Percentiles rank a stretch among this genome's conserved stretches.
Conservation (phyloP, 2,888 invertebrate species). For the Spodoptera picta region DNA sequence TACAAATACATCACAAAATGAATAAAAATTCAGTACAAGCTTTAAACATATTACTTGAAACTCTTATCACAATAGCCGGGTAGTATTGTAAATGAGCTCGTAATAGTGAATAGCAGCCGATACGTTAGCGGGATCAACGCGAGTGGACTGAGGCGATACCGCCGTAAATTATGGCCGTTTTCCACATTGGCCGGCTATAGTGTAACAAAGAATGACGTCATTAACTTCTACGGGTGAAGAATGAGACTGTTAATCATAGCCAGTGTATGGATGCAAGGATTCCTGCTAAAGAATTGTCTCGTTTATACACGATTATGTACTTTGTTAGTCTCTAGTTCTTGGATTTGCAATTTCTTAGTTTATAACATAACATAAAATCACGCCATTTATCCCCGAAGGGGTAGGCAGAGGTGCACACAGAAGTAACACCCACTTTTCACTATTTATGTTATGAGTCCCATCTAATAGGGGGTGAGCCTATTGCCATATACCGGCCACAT, state of each 20-base stretch:
- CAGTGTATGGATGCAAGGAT: slow-evolving; percentile 23
- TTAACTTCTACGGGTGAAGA: slow-evolving; percentile 39
- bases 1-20: too few relatives aligned
- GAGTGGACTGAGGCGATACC: slow-evolving; percentile 57
- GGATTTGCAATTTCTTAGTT: neutral
- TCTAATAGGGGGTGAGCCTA: too few relatives aligned
- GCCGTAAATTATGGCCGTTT: slow-evolving; percentile 60
- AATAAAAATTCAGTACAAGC: slow-evolving; percentile 4
- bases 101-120: slow-evolving; percentile 66
- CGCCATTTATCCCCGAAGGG: too few relatives aligned
- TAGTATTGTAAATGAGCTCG: slow-evolving; percentile 68
- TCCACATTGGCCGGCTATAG: slow-evolving; percentile 47
- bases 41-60: slow-evolving; percentile 24
- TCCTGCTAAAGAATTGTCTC: slow-evolving; percentile 29
- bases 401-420: too few relatives aligned
- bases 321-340: slow-evolving; percentile 2
- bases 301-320: too few relatives aligned
- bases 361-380: too few relatives aligned
- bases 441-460: too few relatives aligned
- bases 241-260: slow-evolving; percentile 46
- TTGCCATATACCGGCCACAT: too few relatives aligned
- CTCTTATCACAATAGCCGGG: slow-evolving; percentile 52
- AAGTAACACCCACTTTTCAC: too few relatives aligned
- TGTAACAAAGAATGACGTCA: slow-evolving; percentile 50
- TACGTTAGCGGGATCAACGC: slow-evolving; percentile 74